A percentile compares a stretch with the other conserved stretches of the same genome.
Conservation (phyloP, 1,140 invertebrate species). For the Sycophila sp. region DNA sequence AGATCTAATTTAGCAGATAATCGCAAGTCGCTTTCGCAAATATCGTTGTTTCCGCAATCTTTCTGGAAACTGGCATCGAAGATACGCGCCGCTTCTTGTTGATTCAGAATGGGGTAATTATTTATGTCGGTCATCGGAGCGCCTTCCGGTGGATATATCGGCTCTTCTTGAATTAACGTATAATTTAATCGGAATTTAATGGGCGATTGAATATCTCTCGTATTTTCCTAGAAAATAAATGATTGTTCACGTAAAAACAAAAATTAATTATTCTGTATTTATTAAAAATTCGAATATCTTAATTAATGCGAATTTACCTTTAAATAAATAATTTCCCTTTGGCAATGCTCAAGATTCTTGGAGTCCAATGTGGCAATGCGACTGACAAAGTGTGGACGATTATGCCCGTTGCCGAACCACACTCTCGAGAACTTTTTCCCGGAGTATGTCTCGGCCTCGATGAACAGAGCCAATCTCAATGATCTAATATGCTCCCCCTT, state of each 20-base stretch:
- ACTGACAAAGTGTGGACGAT: slow-evolving; percentile 69
- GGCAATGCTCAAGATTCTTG: slow-evolving; percentile 71
- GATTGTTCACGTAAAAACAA: too few relatives aligned
- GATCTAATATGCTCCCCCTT: slow-evolving; percentile 66
- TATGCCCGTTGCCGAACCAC: slow-evolving; percentile 72
- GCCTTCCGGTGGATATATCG: slow-evolving; percentile 67
- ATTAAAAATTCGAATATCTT: slow-evolving; percentile 22
- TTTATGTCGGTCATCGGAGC: slow-evolving; percentile 76
- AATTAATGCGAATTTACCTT: slow-evolving; percentile 67
- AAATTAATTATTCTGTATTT: slow-evolving; percentile 5
- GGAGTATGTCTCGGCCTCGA: slow-evolving; percentile 86
- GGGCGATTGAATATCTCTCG: slow-evolving; percentile 84
- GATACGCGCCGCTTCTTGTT: slow-evolving; percentile 81
- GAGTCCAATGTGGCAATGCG: slow-evolving; percentile 69
- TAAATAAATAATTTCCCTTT: slow-evolving; percentile 80
- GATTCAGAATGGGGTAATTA: slow-evolving; percentile 87
- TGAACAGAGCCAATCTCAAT: slow-evolving; percentile 76
- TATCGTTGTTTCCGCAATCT: slow-evolving; percentile 90
- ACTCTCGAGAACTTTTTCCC: slow-evolving; percentile 85
- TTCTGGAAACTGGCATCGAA: slow-evolving; percentile 92
- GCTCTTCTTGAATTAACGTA: slow-evolving; percentile 78
- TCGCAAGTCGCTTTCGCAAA: slow-evolving; percentile 87
- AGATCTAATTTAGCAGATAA: slow-evolving; percentile 75
- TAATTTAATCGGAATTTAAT: slow-evolving; percentile 89
- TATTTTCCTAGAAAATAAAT: slow-evolving; percentile 71